These are phyloP conservation scores for Heliconius nattereri DNA, from an alignment of 1,140 invertebrate genomes.

Conservation along the genomic window DNA sequence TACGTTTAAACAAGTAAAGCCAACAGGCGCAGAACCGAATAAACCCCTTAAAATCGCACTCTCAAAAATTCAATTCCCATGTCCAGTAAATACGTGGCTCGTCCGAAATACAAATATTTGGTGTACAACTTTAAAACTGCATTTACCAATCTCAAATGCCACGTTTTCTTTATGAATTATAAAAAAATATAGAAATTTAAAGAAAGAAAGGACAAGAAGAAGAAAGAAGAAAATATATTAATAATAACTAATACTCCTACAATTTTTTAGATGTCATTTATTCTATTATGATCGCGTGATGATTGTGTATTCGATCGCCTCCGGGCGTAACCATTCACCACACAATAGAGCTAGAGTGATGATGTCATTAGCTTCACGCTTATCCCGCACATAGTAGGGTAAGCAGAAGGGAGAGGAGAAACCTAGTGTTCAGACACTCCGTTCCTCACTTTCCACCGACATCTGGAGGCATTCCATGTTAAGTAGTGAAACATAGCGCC, in stretches of 20 bases:
- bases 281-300: no score
- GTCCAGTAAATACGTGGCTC: slow-evolving; percentile 30
- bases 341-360: no score
- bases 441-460: not conserved
- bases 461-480: no score
- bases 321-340: no score
- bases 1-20: slow-evolving; percentile 19
- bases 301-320: no score
- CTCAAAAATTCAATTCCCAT: slow-evolving; percentile 36
- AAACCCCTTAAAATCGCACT: slow-evolving; percentile 27
- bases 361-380: not conserved
- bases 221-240: no score
- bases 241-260: no score
- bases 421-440: not conserved
- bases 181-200: not conserved
- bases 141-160: not conserved
- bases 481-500: no score
- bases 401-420: not conserved
- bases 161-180: not conserved
- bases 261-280: no score
- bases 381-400: not conserved
- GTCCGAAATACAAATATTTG: slow-evolving; percentile 37
- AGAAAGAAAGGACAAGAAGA: no score
- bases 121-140: slow-evolving; percentile 33
- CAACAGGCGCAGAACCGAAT: slow-evolving; percentile 10